Conservation (phyloP, 2,797 vertebrate genomes). For the Tangara arthus region DNA sequence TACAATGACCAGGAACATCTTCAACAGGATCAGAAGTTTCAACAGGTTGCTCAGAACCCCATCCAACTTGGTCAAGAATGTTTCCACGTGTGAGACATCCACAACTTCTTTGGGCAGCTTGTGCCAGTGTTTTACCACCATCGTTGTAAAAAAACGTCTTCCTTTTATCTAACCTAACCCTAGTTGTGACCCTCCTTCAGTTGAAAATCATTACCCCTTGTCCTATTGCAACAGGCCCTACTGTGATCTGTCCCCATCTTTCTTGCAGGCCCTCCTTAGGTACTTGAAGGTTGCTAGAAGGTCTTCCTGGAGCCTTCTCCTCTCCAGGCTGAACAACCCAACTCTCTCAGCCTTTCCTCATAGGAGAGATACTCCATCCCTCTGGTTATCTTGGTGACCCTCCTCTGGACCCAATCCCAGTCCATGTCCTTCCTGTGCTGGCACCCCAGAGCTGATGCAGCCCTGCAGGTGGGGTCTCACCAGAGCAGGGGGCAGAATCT, state of each 20-base stretch:
- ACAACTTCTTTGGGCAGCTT: neutral
- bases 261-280: neutral
- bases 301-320: neutral
- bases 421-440: neutral
- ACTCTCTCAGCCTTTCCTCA: neutral
- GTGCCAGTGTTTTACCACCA: neutral
- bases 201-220: neutral
- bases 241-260: neutral
- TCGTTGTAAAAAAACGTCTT: neutral
- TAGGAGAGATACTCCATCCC: accelerated
- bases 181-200: neutral
- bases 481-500: neutral
- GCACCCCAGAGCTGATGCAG: neutral
- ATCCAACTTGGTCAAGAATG: neutral
- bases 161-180: neutral
- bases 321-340: neutral
- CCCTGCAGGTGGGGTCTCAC: neutral
- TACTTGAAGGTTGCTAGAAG: neutral
- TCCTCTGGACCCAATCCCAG: accelerated
- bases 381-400: neutral
- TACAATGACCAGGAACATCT: neutral
- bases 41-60: neutral
- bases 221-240: accelerated
- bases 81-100: neutral
- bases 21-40: neutral